Base-by-base conservation (phyloP, 2,888 invertebrate genomes). In the Tolmerus cingulatus region DNA sequence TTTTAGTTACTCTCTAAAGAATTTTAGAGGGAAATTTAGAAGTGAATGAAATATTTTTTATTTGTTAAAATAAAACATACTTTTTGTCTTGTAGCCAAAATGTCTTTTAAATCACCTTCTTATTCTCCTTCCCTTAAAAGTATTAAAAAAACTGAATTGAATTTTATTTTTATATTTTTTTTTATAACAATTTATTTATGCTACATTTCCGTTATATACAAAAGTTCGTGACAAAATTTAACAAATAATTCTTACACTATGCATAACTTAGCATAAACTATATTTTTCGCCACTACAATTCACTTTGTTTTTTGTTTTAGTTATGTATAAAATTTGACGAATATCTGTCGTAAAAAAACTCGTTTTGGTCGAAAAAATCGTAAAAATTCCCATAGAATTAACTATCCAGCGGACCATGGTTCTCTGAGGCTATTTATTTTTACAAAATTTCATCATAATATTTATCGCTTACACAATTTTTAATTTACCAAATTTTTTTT, bases 171-270 rank as follows among this genome's bases (percentile, higher is more conserved):
- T 74, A 85, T 57, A 43, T 85, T 46, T 85, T 85, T 85, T 85
- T 85, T n/a, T 85, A 85, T 85, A 85, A 85, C 85, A 85, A 85
- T 85, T 85, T 85, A 51, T 34, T 43, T 74, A 74, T 12, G 27
- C 30, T 85, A 74, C 34, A 19, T 74, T 85, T 46, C 30, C 85
- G 23, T 85, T 85, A 43, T 85, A 27, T 85, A 85, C 46, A 85
- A 85, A 85, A 85, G 74, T 46, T 85, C 74, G 74, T 85, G 85
- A 85, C 43, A 85, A 85, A 85, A 43, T 85, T 85, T 85, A 85
- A 85, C 85, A 85, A 85, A 85, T 74, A 74, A 37, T 34, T 74
- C 43, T 37, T 74, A 82, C n/a, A 40, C 55, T 81, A 23, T 37
- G 23, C 51, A 79, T 27, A 27, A 51, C 27, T 79, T 79, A 79